Percentiles rank a stretch among this genome's conserved stretches.
Conservation (phyloP, 2,888 invertebrate genomes). For the Harpagoxenus sublaevis region DNA sequence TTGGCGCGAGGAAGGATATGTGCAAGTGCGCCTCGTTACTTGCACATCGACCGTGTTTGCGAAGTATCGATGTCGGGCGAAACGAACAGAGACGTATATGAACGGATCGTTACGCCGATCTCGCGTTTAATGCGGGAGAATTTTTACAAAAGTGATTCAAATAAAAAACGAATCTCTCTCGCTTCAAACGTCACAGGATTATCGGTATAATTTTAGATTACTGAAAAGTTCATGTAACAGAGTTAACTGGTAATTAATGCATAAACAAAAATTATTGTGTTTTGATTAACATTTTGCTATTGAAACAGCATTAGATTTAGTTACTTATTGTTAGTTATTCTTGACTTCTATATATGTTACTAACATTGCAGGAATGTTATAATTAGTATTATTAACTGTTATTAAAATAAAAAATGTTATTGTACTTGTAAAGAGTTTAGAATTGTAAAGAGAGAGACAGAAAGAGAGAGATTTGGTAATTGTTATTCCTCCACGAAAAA, state of each 20-base stretch:
- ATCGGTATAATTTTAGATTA: neutral
- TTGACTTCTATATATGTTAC: neutral
- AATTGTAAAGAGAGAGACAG: neutral
- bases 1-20: slow-evolving; percentile 41
- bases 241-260: slow-evolving; percentile 1
- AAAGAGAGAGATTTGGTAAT: neutral
- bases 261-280: slow-evolving; percentile 1
- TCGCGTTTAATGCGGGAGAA: neutral
- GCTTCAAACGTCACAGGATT: neutral
- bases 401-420: neutral
- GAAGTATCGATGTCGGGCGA: slow-evolving; percentile 9
- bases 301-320: neutral
- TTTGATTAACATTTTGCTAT: neutral
- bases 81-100: neutral
- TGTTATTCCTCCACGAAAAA: neutral
- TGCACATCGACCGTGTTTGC: slow-evolving; percentile 1
- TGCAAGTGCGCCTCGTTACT: slow-evolving; percentile 36
- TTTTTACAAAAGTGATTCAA: neutral
- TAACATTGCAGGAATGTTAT: neutral
- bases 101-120: slow-evolving; percentile 6
- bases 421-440: neutral
- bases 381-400: neutral
- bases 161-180: neutral
- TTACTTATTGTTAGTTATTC: neutral
- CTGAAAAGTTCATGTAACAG: neutral